Evolutionary conservation across 2,888 invertebrate genomes (phyloP), one percentile per base, ranked within the genome.

Genomic region (Heteromyza rotundicornis): DNA sequence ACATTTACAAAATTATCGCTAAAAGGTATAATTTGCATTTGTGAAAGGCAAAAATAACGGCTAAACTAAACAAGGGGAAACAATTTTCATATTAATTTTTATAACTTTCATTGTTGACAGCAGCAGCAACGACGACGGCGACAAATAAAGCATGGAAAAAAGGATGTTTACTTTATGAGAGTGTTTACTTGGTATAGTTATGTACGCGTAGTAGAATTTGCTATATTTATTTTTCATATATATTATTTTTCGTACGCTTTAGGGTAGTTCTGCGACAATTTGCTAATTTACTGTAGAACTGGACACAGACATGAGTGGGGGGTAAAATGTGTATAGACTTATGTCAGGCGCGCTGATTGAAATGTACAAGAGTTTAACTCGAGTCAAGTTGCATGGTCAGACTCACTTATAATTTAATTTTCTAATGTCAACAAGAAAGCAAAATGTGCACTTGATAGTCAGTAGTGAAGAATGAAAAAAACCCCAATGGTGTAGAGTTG

Each of bases 31-130:
- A 27, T 27, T 27, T 27, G 5, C 27, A 27, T 7, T 27, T 7
- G 7, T 10, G 27, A 27, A 5, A 10, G 27, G 10, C 27, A 27
- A 10, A 27, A 10, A 27, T 27, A 27, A 27, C 27, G 5, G 10
- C 27, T 7, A 27, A 27, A 27, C 27, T 27, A 27, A 27, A 27
- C 27, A 7, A 5, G 10, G 27, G 27, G 27, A 5, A 10, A 10
- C 27, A 27, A 73, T 74, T 73, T 75, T 73, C 72, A 68, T 70
- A 73, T 74, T 73, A 73, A 73, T 73, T 73, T 73, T 74, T 72
- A 74, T 56, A 56, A 56, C 23, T 40, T 56, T 56, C 24, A 40
- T 20, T 22, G 55, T 56, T 23, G 56, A 56, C 56, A 27, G 27
- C 27, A 27, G 10, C 27, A 56, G 56, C 56, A 56, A 44, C 24